phyloP scores from a whole-genome alignment of 2,797 vertebrate genomes.

The Pelobates cultripes region DNA sequence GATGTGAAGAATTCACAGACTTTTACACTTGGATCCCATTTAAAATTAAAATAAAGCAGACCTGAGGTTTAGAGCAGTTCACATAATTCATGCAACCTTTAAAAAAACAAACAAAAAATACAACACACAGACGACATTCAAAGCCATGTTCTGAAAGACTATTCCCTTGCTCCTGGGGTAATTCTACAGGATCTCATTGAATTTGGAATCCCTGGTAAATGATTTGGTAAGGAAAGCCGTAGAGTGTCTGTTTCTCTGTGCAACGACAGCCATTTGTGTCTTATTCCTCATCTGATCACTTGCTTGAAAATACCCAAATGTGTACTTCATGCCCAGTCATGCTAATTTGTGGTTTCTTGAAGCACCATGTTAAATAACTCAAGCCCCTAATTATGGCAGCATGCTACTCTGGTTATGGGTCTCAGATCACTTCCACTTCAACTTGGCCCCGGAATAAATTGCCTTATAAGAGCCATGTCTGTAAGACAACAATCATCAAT shows the following conservation, averaged over 20 bases:
- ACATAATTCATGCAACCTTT: slow-evolving; percentile 6
- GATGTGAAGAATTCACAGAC: slow-evolving; percentile 38
- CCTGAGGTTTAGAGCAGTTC: not conserved
- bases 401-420: slow-evolving; percentile 45
- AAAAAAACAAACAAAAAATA: not conserved
- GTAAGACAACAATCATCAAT: slow-evolving; percentile 19
- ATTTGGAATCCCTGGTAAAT: slow-evolving; percentile 9
- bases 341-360: slow-evolving; percentile 51
- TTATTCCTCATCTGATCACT: slow-evolving; percentile 43
- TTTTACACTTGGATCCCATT: slow-evolving; percentile 42
- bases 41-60: slow-evolving; percentile 22
- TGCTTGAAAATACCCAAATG: slow-evolving; percentile 48
- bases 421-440: slow-evolving; percentile 46
- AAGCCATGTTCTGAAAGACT: not conserved
- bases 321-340: slow-evolving; percentile 47
- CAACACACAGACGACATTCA: not conserved
- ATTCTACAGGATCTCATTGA: not conserved
- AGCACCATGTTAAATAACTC: slow-evolving; percentile 55
- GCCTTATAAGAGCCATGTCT: slow-evolving; percentile 11
- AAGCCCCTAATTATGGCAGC: slow-evolving; percentile 54
- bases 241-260: not conserved
- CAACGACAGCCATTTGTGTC: slow-evolving; percentile 18
- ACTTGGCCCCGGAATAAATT: slow-evolving; percentile 29
- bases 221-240: slow-evolving; percentile 8
- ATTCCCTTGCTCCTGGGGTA: not conserved